Evolutionary conservation across 2,888 invertebrate genomes (phyloP), one percentile per base, ranked within the genome.

Genomic region (Balanococcus diminutus): DNA sequence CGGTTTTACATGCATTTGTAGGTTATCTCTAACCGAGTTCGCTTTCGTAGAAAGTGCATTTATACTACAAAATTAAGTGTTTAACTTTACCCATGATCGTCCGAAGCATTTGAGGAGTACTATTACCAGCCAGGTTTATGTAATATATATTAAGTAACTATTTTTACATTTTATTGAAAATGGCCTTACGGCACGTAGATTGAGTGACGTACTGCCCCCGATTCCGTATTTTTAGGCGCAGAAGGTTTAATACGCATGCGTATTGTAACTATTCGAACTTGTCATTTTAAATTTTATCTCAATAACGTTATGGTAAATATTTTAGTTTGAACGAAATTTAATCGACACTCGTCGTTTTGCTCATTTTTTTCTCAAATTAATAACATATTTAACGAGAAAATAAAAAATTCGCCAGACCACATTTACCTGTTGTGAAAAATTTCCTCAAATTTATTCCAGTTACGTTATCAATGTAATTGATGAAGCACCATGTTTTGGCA

Each of bases 1-100:
- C 85, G 85, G 85, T 75, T 85, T 75, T 85, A 85, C 85, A 85
- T 85, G 79, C 85, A 85, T 85, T 85, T 85, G 85, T 85, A 85
- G 85, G 85, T 85, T 85, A 85, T 85, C 85, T 85, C 75, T 82
- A 31, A 85, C 46, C 31, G 79, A 85, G 85, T 85, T 85, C 85
- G 85, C 75, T 85, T 51, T 85, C 61, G 72, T 85, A 46, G 46
- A 39, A 75, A 85, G 85, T 85, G 85, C 36, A 46, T 84, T 61
- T 79, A 75, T 79, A 32, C 19, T 36, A 79, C 36, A 32, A 79
- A 79, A 79, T 32, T 51, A 72, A 75, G 85, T 85, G 85, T 75
- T 82, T 85, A 42, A 85, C 72, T 75, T 85, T 85, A 85, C 85
- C 75, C 19, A 85, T 46, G 39, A 75, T 75, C 75, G n/a, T 42